These are phyloP conservation scores for Deroptyus accipitrinus DNA, from an alignment of 2,113 vertebrate genomes.

Conservation along the genomic window DNA sequence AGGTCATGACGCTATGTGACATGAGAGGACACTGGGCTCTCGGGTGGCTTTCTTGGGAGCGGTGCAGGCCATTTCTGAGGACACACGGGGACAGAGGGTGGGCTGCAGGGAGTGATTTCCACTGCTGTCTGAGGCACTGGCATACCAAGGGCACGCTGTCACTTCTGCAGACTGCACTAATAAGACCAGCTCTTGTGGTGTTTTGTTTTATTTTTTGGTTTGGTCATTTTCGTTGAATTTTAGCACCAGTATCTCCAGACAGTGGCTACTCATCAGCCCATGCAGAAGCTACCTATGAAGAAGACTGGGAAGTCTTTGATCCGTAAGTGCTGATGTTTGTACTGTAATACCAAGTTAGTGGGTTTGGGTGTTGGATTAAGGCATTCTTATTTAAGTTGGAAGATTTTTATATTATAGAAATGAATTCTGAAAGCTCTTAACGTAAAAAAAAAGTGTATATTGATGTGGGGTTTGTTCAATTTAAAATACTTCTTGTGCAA, in stretches of 20 bases:
- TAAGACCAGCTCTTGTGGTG: conserved; percentile 52
- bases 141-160: background rate
- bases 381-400: background rate
- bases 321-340: conserved; percentile 82
- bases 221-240: conserved; percentile 63
- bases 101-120: background rate
- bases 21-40: fast-evolving
- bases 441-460: background rate
- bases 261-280: conserved; percentile 90
- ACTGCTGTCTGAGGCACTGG: fast-evolving
- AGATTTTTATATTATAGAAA: background rate
- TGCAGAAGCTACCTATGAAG: conserved; percentile 92
- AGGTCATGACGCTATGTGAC: too few species aligned
- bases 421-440: background rate
- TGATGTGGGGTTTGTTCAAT: background rate
- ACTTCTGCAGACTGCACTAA: conserved; percentile 23
- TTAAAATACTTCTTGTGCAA: background rate
- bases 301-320: conserved; percentile 99
- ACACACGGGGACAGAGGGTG: fast-evolving
- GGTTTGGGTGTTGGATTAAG: background rate
- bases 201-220: conserved; percentile 48
- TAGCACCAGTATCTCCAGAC: conserved; percentile 90
- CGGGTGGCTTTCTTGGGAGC: background rate
- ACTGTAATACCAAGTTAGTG: background rate
- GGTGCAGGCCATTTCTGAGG: background rate